Base-by-base conservation (phyloP, 2,888 invertebrate genomes). In the Heliconius erato region DNA sequence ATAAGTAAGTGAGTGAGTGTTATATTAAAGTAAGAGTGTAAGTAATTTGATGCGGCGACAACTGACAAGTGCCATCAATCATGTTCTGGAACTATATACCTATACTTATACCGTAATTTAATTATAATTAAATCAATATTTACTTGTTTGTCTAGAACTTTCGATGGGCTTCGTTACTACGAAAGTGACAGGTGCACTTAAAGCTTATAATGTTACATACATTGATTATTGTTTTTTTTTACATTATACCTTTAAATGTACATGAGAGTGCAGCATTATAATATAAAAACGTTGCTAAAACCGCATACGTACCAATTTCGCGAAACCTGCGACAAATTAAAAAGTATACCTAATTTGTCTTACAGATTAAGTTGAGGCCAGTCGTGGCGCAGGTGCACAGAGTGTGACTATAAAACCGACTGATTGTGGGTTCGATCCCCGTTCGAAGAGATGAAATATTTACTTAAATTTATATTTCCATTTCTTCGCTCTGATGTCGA, bases 161-260 rank as follows among this genome's bases (percentile, higher is more conserved):
- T 72, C 44, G 7, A 49, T 72, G 26, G 3, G 26, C 44, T 44
- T 49, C 26, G 26, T 16, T 16, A n/a, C 49, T 72, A 44, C 28
- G 44, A 72, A 72, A 72, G 71, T 71, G 71, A 40, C 35, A 68
- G 23, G 54, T 54, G 54, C 54, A 40, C 11, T 40, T 40, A 40
- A 2, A 40, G 40, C 40, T 40, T 40, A 40, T 40, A 11, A 40
- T 40, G 11, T 40, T 40, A 40, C 40, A 40, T 40, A 40, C 1
- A 40, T 40, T 40, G 9, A 9, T 40, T 28, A 28, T 28, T 28
- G 28, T 28, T 28, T 40, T 35, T 40, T 40, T 44, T 44, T 44
- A 44, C 3, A 44, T 44, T 44, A 44, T 14, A 44, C 44, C 44
- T 49, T 49, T 49, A 49, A 49, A 14, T 11, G 40, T 11, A 11